Evolutionary conservation across 1,140 invertebrate species (phyloP).

Genomic region (Rhynchophorus ferrugineus): DNA sequence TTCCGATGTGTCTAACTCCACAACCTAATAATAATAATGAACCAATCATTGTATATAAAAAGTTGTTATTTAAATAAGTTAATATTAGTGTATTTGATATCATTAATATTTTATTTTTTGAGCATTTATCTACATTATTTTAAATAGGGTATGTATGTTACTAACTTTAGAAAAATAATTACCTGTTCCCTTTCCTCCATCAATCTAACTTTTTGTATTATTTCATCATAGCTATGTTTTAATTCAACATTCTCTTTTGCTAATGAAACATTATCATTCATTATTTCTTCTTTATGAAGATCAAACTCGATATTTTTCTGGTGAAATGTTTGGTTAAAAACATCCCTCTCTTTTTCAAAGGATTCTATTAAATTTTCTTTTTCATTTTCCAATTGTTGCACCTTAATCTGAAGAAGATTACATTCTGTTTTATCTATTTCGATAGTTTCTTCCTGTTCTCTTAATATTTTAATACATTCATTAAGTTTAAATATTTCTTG

Average conservation of each 20-base stretch:
- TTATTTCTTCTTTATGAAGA: slow-evolving; percentile 11
- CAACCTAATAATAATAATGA: slow-evolving; percentile 5
- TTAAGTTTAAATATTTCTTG: slow-evolving; percentile 18
- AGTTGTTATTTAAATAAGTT: too few relatives aligned
- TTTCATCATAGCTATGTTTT: slow-evolving; percentile 5
- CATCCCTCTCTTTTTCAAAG: slow-evolving; percentile 21
- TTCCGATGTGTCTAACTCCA: slow-evolving; percentile 35
- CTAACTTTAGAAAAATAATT: too few relatives aligned
- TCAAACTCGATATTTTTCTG: slow-evolving; percentile 12
- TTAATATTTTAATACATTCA: slow-evolving; percentile 14
- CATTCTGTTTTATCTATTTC: slow-evolving; percentile 20
- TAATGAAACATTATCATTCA: slow-evolving; percentile 16
- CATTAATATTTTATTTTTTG: too few relatives aligned
- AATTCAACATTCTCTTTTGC: slow-evolving; percentile 21
- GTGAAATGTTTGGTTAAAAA: slow-evolving; percentile 10
- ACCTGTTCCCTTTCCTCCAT: slow-evolving; percentile 19
- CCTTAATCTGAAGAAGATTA: slow-evolving; percentile 20
- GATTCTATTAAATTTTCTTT: slow-evolving; percentile 18
- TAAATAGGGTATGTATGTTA: too few relatives aligned
- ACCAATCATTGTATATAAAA: neutral
- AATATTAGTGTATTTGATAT: too few relatives aligned
- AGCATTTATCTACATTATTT: too few relatives aligned
- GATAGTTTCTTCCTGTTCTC: slow-evolving; percentile 25
- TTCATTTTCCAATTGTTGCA: slow-evolving; percentile 25
- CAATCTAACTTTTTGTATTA: slow-evolving; percentile 12